Evolutionary conservation across 2,113 vertebrate genomes (phyloP).

Genomic region (Mionectes macconnelli): DNA sequence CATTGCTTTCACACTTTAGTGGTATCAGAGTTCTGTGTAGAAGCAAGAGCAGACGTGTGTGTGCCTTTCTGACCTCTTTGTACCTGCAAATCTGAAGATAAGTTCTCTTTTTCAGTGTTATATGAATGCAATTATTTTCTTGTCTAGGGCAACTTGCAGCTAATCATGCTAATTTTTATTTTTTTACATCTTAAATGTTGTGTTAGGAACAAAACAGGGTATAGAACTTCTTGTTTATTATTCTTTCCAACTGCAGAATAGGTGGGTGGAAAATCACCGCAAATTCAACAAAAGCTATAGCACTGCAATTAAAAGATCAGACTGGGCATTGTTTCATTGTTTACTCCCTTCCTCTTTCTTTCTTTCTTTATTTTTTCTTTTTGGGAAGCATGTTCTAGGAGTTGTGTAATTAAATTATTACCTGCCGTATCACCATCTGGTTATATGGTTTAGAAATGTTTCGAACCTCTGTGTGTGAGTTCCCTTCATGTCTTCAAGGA

Average conservation of each 20-base stretch:
- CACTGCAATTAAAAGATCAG: background rate
- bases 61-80: background rate
- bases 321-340: background rate
- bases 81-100: background rate
- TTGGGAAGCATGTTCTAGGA: background rate
- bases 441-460: conserved; percentile 48
- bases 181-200: background rate
- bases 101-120: background rate
- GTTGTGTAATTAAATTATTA: conserved; percentile 73
- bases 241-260: background rate
- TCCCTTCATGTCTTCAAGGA: conserved; percentile 45
- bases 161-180: background rate
- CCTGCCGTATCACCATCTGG: conserved; percentile 75
- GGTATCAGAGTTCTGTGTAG: background rate
- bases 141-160: background rate
- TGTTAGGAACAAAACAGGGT: background rate
- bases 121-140: background rate
- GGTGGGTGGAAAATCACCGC: background rate
- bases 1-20: background rate
- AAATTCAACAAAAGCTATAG: background rate
- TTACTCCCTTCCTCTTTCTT: background rate
- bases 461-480: conserved; percentile 29
- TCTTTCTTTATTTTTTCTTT: background rate
- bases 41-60: background rate
- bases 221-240: background rate